phyloP scores from a whole-genome alignment of 2,113 vertebrate species.

The Toxotes jaculatrix region DNA sequence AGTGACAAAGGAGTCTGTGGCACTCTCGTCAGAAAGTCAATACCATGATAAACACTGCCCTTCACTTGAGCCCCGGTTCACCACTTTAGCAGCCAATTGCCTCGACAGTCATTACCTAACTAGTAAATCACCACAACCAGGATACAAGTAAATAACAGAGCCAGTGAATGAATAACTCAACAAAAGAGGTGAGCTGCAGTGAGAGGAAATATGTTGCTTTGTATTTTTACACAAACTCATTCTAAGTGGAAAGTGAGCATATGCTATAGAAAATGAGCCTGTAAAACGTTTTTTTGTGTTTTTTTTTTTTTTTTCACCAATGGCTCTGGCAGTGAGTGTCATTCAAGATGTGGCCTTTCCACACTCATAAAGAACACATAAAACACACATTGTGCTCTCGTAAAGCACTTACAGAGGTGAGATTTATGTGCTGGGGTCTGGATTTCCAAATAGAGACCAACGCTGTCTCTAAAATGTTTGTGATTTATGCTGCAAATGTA shows the following conservation, averaged over 20 bases:
- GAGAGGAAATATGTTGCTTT: slow-evolving; percentile 58
- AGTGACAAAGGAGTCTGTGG: slow-evolving; percentile 83
- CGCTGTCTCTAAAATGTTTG: slow-evolving; percentile 64
- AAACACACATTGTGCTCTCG: slow-evolving; percentile 82
- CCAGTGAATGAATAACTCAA: slow-evolving; percentile 54
- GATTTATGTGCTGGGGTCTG: slow-evolving; percentile 79
- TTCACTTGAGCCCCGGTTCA: slow-evolving; percentile 80
- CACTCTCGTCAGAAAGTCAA: slow-evolving; percentile 85
- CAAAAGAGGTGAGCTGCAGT: slow-evolving; percentile 45
- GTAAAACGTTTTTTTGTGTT: slow-evolving; percentile 67
- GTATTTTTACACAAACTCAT: slow-evolving; percentile 62
- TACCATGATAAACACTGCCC: slow-evolving; percentile 79
- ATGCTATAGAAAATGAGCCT: slow-evolving; percentile 77
- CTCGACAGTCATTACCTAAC: slow-evolving; percentile 89
- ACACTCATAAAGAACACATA: slow-evolving; percentile 83
- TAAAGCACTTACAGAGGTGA: slow-evolving; percentile 80
- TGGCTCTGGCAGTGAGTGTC: slow-evolving; percentile 71
- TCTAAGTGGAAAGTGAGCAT: slow-evolving; percentile 72
- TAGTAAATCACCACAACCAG: slow-evolving; percentile 85
- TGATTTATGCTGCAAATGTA: slow-evolving; percentile 62
- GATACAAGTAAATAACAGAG: slow-evolving; percentile 62
- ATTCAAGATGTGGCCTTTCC: slow-evolving; percentile 83
- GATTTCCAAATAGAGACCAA: slow-evolving; percentile 71
- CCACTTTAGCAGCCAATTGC: slow-evolving; percentile 86
- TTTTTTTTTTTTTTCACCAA: slow-evolving; percentile 48